Evolutionary conservation across 2,113 vertebrate genomes (phyloP).

Genomic region (Pterophyllum scalare): DNA sequence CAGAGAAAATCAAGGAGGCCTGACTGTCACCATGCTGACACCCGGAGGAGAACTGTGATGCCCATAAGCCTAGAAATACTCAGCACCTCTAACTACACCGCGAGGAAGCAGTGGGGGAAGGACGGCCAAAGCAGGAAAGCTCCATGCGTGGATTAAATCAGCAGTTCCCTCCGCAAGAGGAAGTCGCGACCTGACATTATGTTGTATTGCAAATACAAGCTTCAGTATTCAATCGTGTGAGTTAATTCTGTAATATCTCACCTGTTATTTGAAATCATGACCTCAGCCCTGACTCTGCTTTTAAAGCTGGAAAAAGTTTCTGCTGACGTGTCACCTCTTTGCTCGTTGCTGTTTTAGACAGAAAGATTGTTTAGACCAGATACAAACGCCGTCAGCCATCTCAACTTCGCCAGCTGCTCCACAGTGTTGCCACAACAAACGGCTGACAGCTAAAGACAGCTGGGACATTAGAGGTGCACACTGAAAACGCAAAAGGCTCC

Average conservation of each 20-base stretch:
- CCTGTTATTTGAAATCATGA: not conserved
- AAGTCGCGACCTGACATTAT: too few species aligned
- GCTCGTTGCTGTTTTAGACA: slow-evolving; percentile 5
- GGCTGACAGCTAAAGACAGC: not conserved
- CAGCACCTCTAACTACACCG: too few species aligned
- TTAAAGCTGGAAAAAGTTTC: not conserved
- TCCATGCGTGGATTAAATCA: too few species aligned
- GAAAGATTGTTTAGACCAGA: slow-evolving; percentile 52
- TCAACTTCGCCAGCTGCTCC: not conserved
- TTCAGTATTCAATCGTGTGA: not conserved
- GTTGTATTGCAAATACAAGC: not conserved
- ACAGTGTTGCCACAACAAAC: slow-evolving; percentile 64
- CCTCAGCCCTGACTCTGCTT: not conserved
- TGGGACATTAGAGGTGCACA: not conserved
- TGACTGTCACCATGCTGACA: not conserved
- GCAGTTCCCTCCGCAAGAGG: too few species aligned
- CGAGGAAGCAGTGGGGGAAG: too few species aligned
- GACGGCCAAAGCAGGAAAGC: too few species aligned
- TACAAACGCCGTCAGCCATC: slow-evolving; percentile 9
- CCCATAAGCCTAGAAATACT: too few species aligned
- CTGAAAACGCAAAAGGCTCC: not conserved
- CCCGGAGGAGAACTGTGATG: too few species aligned
- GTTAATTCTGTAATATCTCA: not conserved
- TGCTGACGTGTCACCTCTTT: not conserved
- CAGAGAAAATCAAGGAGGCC: too few species aligned